phyloP scores from a whole-genome alignment of 2,888 invertebrate genomes.

The Drosophila limbata region DNA sequence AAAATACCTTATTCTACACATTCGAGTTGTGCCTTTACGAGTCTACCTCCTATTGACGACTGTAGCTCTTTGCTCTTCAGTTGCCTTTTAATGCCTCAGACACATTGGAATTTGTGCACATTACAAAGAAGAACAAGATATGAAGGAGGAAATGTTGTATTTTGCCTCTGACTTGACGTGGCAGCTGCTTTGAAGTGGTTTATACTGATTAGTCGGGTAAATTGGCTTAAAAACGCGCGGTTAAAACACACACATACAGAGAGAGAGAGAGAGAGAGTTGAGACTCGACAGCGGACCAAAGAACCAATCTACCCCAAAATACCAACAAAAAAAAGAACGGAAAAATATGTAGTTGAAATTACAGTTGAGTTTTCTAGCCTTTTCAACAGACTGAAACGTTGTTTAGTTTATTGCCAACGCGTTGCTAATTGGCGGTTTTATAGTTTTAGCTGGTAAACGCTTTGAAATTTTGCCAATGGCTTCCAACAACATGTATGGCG shows the following conservation, averaged over 20 bases:
- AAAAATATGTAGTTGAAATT: conserved; percentile 35
- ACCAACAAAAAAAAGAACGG: not conserved
- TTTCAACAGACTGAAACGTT: conserved; percentile 38
- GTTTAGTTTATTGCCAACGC: conserved; percentile 74
- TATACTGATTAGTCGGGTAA: conserved; percentile 76
- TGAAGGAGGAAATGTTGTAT: conserved; percentile 51
- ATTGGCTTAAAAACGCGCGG: conserved; percentile 72
- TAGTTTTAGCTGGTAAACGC: conserved; percentile 73
- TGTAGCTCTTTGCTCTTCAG: conserved; percentile 10
- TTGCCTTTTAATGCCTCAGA: conserved; percentile 54
- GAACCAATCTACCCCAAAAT: conserved; percentile 16
- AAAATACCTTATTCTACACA: conserved; percentile 47
- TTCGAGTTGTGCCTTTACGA: conserved; percentile 42
- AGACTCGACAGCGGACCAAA: conserved; percentile 4
- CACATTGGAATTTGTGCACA: conserved; percentile 70
- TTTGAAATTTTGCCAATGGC: conserved; percentile 58
- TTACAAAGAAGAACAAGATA: conserved; percentile 52
- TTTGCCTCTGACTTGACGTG: conserved; percentile 20
- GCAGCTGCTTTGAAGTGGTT: conserved; percentile 76
- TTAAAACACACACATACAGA: conserved; percentile 34
- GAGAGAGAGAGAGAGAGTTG: not conserved
- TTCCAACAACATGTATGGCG: conserved; percentile 29
- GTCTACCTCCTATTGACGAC: conserved; percentile 45
- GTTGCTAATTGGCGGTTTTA: conserved; percentile 80
- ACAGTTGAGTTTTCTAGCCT: conserved; percentile 31